phyloP scores from a whole-genome alignment of 1,140 invertebrate genomes.

The Phortica variegata region DNA sequence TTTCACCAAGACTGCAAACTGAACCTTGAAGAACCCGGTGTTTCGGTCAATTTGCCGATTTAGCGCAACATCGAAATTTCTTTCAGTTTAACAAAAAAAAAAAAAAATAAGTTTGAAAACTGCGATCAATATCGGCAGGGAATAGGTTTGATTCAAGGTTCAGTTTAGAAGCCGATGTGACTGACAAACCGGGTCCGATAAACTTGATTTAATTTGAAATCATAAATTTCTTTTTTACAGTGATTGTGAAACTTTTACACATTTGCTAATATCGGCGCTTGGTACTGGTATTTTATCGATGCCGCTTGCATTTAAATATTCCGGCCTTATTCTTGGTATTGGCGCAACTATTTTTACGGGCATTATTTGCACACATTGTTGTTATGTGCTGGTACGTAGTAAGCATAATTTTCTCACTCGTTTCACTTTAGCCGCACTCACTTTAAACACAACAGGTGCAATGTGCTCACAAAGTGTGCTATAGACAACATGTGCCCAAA shows the following conservation, averaged over 20 bases:
- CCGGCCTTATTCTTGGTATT: conserved; percentile 76
- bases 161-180: too few species aligned
- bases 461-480: conserved; percentile 77
- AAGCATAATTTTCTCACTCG: neutral
- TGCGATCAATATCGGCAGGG: too few species aligned
- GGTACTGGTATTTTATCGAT: conserved; percentile 91
- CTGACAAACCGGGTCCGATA: too few species aligned
- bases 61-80: too few species aligned
- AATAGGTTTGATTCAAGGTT: too few species aligned
- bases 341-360: conserved; percentile 78
- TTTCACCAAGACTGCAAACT: too few species aligned
- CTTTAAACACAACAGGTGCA: conserved; percentile 65
- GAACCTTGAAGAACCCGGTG: too few species aligned
- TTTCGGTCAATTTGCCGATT: too few species aligned
- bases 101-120: too few species aligned
- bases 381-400: conserved; percentile 77
- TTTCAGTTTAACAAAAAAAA: too few species aligned
- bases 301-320: conserved; percentile 79
- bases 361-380: conserved; percentile 82
- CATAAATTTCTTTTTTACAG: too few species aligned
- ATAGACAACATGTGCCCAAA: conserved; percentile 65
- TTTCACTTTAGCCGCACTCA: neutral
- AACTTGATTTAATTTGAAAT: too few species aligned
- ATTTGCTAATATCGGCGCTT: conserved; percentile 83
- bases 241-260: conserved; percentile 80